Evolutionary conservation across 2,113 vertebrate genomes (phyloP).

Genomic region (Pteronura brasiliensis): DNA sequence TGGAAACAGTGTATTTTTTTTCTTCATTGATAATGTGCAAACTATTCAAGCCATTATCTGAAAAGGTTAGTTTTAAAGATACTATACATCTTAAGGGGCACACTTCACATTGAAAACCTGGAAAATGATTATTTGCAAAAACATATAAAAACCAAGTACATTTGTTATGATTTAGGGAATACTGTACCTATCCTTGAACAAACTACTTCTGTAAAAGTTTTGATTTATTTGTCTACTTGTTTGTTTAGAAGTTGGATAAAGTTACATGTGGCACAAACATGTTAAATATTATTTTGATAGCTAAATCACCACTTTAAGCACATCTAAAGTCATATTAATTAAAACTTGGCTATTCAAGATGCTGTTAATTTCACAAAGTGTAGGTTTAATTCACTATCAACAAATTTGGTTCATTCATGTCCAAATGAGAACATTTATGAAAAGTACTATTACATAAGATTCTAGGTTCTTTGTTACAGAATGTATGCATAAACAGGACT

Average conservation of each 20-base stretch:
- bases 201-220: not conserved
- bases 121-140: not conserved
- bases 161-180: not conserved
- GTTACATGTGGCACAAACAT: not conserved
- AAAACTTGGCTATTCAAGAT: not conserved
- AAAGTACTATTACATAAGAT: not conserved
- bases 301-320: not conserved
- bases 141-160: not conserved
- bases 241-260: not conserved
- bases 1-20: not conserved
- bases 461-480: not conserved
- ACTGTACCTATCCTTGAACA: not conserved
- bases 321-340: not conserved
- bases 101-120: not conserved
- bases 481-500: not conserved
- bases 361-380: not conserved
- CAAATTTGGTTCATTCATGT: not conserved
- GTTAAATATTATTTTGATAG: not conserved
- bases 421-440: not conserved
- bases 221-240: not conserved
- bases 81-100: not conserved
- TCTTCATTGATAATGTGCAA: not conserved
- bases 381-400: not conserved
- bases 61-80: not conserved
- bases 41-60: not conserved